phyloP scores from a whole-genome alignment of 2,888 invertebrate species.

The Andrena marginata region DNA sequence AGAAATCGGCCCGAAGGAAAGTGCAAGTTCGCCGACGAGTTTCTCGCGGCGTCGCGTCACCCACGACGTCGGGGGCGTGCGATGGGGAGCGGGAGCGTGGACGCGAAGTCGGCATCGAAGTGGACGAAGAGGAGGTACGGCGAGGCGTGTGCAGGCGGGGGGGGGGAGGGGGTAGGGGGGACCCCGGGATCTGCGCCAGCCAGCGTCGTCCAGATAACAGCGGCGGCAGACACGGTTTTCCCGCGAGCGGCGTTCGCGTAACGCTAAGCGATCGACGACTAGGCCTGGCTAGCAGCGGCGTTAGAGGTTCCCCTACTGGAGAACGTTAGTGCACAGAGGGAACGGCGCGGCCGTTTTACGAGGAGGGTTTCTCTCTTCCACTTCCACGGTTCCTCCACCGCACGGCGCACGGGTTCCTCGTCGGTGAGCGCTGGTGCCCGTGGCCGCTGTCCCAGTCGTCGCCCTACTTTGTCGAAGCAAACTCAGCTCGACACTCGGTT shows the following conservation, averaged over 20 bases:
- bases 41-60: neutral
- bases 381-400: slow-evolving; percentile 79
- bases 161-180: too few relatives aligned
- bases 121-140: neutral
- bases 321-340: slow-evolving; percentile 69
- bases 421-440: slow-evolving; percentile 82
- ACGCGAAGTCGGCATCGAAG: neutral
- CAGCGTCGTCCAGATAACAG: slow-evolving; percentile 7
- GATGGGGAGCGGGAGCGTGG: neutral
- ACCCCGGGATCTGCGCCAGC: neutral
- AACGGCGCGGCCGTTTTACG: slow-evolving; percentile 73
- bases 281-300: slow-evolving; percentile 67
- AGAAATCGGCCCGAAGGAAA: slow-evolving; percentile 35
- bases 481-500: slow-evolving; percentile 79
- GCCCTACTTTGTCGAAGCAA: slow-evolving; percentile 84
- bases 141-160: too few relatives aligned
- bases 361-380: slow-evolving; percentile 77
- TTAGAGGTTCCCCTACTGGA: slow-evolving; percentile 78
- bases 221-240: slow-evolving; percentile 32
- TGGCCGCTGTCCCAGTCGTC: slow-evolving; percentile 85
- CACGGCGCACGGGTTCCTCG: slow-evolving; percentile 78
- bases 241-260: slow-evolving; percentile 48
- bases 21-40: slow-evolving; percentile 8
- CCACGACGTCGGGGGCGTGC: neutral
- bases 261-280: slow-evolving; percentile 61